Percentiles rank a stretch among this genome's conserved stretches.
These are phyloP conservation scores for Streptopelia turtur DNA, from an alignment of 2,797 vertebrate species.

Conservation along the genomic window DNA sequence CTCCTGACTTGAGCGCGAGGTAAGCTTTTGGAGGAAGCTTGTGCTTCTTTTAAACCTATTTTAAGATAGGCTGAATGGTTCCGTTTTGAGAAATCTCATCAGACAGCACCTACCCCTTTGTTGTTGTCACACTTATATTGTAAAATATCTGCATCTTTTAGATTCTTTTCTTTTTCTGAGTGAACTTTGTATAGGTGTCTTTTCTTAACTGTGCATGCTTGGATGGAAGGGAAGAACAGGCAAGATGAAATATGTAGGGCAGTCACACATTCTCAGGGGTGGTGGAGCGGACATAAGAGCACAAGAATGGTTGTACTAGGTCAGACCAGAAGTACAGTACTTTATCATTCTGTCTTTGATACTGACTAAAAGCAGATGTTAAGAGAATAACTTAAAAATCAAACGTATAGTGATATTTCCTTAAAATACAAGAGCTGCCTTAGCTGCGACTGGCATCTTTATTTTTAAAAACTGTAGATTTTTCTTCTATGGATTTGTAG, in stretches of 20 bases:
- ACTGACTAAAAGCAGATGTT: background rate
- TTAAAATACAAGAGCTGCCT: background rate
- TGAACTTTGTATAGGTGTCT: background rate
- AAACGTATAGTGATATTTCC: background rate
- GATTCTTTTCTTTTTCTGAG: background rate
- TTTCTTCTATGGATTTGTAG: background rate
- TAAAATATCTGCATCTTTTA: background rate
- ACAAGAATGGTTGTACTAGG: background rate
- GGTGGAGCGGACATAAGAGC: background rate
- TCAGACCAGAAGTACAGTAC: background rate
- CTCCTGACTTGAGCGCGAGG: background rate
- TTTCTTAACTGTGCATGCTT: background rate
- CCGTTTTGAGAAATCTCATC: background rate
- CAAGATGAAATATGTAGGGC: background rate
- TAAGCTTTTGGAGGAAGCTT: background rate
- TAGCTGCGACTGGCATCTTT: background rate
- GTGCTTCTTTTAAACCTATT: background rate
- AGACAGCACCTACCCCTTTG: background rate
- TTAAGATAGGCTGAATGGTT: background rate
- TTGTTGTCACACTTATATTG: background rate
- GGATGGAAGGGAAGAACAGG: background rate
- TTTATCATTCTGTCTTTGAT: background rate
- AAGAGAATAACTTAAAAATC: background rate
- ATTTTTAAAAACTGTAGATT: background rate
- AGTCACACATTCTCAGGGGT: background rate